Conservation (phyloP, 1,140 invertebrate species). For the Babylonia areolata region DNA sequence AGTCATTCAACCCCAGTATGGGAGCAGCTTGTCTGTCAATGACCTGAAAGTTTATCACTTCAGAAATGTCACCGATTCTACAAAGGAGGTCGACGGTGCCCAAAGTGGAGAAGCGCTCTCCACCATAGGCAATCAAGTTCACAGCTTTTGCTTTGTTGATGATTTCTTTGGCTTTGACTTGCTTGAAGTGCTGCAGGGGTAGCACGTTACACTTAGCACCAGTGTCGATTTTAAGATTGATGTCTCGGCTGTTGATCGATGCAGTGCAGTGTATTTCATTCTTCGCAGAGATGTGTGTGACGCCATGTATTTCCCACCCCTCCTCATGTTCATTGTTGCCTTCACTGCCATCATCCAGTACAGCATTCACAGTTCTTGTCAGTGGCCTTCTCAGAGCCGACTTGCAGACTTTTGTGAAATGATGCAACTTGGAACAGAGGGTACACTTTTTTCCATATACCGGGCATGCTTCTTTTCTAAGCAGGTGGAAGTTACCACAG, state of each 20-base stretch:
- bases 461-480: background rate
- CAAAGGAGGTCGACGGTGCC: too few relatives aligned
- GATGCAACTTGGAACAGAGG: background rate
- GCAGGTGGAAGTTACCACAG: background rate
- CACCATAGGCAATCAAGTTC: background rate
- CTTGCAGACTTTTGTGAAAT: background rate
- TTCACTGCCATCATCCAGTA: background rate
- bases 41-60: background rate
- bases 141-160: constrained; percentile 16
- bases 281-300: background rate
- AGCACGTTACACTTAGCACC: background rate
- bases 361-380: background rate
- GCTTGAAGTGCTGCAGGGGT: constrained; percentile 8
- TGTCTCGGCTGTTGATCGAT: background rate
- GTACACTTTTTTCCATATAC: background rate
- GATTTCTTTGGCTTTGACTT: constrained; percentile 50
- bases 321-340: background rate
- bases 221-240: background rate
- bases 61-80: background rate
- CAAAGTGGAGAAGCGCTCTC: background rate
- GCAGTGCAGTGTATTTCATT: background rate
- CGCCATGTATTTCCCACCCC: background rate
- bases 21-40: background rate
- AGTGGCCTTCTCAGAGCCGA: background rate
- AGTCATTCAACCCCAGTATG: too few relatives aligned